Evolutionary conservation across 2,113 vertebrate genomes (phyloP).

Genomic region (Lophochroa leadbeateri): DNA sequence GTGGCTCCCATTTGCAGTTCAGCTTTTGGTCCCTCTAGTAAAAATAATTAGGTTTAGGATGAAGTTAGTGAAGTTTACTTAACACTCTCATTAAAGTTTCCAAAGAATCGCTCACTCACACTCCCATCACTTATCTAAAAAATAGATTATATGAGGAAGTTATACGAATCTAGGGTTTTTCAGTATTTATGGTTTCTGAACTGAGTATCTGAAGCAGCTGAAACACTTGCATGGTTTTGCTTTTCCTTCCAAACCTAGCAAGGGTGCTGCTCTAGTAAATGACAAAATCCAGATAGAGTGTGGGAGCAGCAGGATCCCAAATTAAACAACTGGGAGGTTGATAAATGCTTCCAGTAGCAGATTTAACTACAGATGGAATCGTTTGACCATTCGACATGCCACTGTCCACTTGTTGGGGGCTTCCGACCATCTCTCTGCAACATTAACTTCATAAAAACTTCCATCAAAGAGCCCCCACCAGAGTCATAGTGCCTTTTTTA

Average conservation of each 20-base stretch:
- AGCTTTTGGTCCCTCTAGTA: background rate
- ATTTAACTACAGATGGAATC: slow-evolving; percentile 64
- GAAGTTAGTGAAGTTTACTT: background rate
- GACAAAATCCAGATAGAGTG: slow-evolving; percentile 62
- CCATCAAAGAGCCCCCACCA: slow-evolving; percentile 29
- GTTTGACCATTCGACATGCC: slow-evolving; percentile 48
- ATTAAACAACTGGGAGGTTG: slow-evolving; percentile 45
- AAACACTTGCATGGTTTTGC: background rate
- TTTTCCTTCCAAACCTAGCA: slow-evolving; percentile 33
- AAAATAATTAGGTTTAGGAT: background rate
- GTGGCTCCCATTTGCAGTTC: background rate
- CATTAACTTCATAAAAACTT: slow-evolving; percentile 60
- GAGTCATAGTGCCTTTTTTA: slow-evolving; percentile 6
- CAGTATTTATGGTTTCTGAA: background rate
- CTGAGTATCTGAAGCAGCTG: background rate
- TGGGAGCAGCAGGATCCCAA: slow-evolving; percentile 53
- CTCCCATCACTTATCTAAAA: background rate
- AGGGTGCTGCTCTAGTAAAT: slow-evolving; percentile 5
- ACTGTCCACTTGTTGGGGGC: slow-evolving; percentile 7
- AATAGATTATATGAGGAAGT: background rate
- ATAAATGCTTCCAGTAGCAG: slow-evolving; percentile 61
- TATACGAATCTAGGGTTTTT: background rate
- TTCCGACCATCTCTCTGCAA: slow-evolving; percentile 48
- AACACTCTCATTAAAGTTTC: background rate
- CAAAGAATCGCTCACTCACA: background rate